phyloP scores from a whole-genome alignment of 2,113 vertebrate genomes.

The Ursus arctos region DNA sequence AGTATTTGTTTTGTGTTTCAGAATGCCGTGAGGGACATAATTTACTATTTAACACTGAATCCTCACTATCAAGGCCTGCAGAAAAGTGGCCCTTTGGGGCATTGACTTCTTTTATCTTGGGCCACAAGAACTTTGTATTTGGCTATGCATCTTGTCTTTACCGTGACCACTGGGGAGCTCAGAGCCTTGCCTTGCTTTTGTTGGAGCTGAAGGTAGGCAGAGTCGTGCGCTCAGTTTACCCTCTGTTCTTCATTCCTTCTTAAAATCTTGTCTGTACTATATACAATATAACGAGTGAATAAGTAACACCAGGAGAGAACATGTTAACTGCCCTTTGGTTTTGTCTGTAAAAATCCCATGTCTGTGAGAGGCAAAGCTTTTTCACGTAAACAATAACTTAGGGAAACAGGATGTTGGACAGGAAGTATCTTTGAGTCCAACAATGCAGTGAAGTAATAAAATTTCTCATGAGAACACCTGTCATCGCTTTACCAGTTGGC shows the following conservation, averaged over 20 bases:
- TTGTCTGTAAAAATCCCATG: not conserved
- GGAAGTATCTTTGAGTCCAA: not conserved
- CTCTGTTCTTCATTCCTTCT: not conserved
- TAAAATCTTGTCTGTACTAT: not conserved
- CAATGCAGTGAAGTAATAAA: not conserved
- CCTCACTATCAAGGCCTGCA: not conserved
- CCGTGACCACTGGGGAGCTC: not conserved
- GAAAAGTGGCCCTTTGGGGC: not conserved
- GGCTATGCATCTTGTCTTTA: not conserved
- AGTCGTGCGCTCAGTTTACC: fast-evolving
- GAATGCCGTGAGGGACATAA: fast-evolving
- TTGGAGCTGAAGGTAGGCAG: fast-evolving
- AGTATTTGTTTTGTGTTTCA: not conserved
- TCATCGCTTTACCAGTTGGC: not conserved
- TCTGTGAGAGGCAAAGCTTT: fast-evolving
- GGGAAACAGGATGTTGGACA: not conserved
- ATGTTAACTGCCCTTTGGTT: fast-evolving
- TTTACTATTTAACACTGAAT: not conserved
- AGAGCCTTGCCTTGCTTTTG: not conserved
- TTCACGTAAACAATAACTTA: not conserved
- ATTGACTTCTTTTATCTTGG: not conserved
- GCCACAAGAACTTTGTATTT: too few relatives aligned
- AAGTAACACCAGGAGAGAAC: not conserved
- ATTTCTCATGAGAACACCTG: not conserved
- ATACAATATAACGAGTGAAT: fast-evolving